Conservation (phyloP, 1,140 invertebrate species). For the Bombus difficillimus region DNA sequence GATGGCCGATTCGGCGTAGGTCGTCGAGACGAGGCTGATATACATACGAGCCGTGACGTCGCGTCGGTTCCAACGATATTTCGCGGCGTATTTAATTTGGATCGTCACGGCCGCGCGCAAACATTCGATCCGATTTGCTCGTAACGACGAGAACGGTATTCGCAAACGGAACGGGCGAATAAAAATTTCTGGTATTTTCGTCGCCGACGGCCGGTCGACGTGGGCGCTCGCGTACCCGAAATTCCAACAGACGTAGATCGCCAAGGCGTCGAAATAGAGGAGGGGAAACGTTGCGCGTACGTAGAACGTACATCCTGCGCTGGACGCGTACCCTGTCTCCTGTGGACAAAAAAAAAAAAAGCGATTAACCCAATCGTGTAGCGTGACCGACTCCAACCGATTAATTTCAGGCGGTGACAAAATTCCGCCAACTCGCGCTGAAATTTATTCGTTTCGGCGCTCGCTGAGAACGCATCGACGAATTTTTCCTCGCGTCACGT, state of each 20-base stretch:
- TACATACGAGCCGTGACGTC: neutral
- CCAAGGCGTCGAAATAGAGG: neutral
- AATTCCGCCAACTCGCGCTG: neutral
- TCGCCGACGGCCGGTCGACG: neutral
- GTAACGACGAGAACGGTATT: neutral
- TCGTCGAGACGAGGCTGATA: neutral
- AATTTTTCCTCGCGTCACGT: neutral
- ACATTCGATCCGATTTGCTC: neutral
- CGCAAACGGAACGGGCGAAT: neutral
- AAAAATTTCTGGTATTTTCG: conserved; percentile 12
- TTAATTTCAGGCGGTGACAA: neutral
- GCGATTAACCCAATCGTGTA: conserved; percentile 15
- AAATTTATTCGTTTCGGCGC: conserved; percentile 1
- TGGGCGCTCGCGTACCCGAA: neutral
- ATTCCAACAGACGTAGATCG: neutral
- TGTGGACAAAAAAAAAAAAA: neutral
- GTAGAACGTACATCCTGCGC: no score
- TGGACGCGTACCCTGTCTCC: neutral
- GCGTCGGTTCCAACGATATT: neutral
- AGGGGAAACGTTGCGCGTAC: no score
- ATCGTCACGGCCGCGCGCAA: neutral
- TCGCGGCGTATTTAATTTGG: conserved; percentile 34
- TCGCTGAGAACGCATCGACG: neutral
- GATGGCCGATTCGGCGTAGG: neutral
- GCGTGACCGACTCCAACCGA: neutral